These are phyloP conservation scores for Cecropterus lyciades DNA, from an alignment of 1,140 invertebrate genomes.

Conservation along the genomic window DNA sequence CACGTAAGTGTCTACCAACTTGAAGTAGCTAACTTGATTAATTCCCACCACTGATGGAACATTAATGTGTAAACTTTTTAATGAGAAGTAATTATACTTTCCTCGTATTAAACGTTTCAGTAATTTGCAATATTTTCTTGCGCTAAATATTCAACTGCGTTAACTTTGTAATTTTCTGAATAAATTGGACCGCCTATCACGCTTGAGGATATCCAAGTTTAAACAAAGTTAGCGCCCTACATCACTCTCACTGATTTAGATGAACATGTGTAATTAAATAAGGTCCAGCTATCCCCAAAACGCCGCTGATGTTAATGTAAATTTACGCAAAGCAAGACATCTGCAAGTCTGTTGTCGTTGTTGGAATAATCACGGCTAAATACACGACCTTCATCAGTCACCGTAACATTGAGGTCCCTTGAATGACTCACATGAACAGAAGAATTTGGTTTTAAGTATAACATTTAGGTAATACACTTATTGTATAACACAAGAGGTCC, in stretches of 20 bases:
- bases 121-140: constrained; percentile 7
- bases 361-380: background rate
- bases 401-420: no score
- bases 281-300: constrained; percentile 29
- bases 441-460: no score
- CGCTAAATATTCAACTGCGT: background rate
- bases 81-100: constrained; percentile 10
- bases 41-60: constrained; percentile 7
- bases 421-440: no score
- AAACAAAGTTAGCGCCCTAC: constrained; percentile 43
- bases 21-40: constrained; percentile 21
- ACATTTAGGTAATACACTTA: no score
- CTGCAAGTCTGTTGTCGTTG: constrained; percentile 41
- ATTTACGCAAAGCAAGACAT: constrained; percentile 44
- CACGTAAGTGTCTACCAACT: constrained; percentile 13
- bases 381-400: background rate
- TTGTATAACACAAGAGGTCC: no score
- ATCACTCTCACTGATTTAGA: constrained; percentile 41
- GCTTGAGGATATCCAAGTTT: constrained; percentile 33
- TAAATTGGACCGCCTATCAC: background rate
- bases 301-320: constrained; percentile 46
- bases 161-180: background rate
- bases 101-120: constrained; percentile 5
- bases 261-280: constrained; percentile 51
- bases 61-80: constrained; percentile 27